Evolutionary conservation across 2,888 invertebrate genomes (phyloP), one percentile per base, ranked within the genome.

Genomic region (Phrixothrix hirtus): DNA sequence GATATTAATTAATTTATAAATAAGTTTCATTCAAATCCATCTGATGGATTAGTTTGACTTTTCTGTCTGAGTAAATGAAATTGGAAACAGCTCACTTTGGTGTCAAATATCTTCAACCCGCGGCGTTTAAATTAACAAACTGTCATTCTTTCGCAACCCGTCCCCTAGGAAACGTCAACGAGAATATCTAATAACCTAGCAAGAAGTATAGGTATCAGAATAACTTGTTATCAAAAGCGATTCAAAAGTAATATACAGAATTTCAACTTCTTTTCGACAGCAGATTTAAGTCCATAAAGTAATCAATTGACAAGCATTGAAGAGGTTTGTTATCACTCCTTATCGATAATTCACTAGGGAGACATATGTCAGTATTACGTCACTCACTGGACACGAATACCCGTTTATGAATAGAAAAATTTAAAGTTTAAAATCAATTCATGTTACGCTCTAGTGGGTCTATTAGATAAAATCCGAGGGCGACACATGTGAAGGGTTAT

Each of bases 71-170:
- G 43, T 41, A 54, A 45, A 49, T 49, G 44, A 43, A 45, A 54
- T 45, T 49, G 48, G 48, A 29, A 39, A 45, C 51, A 45, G 27
- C 39, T 49, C 49, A 49, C 41, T 50, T 57, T 41, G 58, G 61
- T 61, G 64, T 64, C 64, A 61, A 62, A 61, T 59, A 61, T 60
- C 60, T 58, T 55, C 59, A 50, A 46, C 59, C 58, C 56, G 60
- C 45, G 61, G 58, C 64, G 63, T 65, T 64, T 66, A 68, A 67
- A 68, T 68, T 65, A 67, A 65, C 65, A 61, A 61, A 62, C 64
- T 68, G 68, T 68, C 69, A 68, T 68, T 66, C 66, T 62, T 55
- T 47, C 60, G 46, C 61, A 61, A 62, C 64, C 60, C 57, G 60
- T 59, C 57, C 57, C 59, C 55, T 58, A 47, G 50, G 36, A 57